Base-by-base conservation (phyloP, 2,888 invertebrate species). In the Drosophila siamana region DNA sequence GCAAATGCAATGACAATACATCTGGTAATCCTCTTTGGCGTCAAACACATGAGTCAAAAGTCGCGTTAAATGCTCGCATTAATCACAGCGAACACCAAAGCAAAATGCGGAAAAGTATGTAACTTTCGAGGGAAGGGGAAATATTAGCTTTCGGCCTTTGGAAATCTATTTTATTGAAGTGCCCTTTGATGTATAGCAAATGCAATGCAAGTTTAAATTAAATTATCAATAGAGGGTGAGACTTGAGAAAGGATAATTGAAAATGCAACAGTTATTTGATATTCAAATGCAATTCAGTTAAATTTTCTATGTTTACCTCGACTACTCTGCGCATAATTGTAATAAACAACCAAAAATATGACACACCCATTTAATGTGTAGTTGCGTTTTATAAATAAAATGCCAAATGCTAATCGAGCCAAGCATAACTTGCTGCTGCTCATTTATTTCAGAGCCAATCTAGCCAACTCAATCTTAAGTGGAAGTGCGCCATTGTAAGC, bases 1-100 rank as follows among this genome's bases (percentile, higher is more conserved):
- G 26, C 62, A 50, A 57, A 69, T 69, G 61, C 40, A 38, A 36
- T 46, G 22, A 16, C 11, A 15, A 4, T 24, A 6, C 24, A 38
- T 9, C 15, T 33, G 33, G 33, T 33, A 5, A 33, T 33, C 28
- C 28, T 4, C 11, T n/a, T 38, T 38, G 15, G 36, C 15, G 36
- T 38, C 1, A 13, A 38, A 13, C 36, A 7, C 36, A 38, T 15
- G 15, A 38, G 36, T 15, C 13, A 38, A 15, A 38, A 38, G 36
- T 38, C 30, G 9, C 30, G 22, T 36, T 15, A 16, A 40, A 38
- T 22, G 15, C 11, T 44, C 11, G 7, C 11, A 15, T 26, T 24
- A 50, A 36, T 50, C 15, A 0, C 9, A 9, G 9, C 26, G 9
- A 30, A 13, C 24, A n/a, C 5, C 2, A 30, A 8, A 11, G 30